phyloP scores from a whole-genome alignment of 2,797 vertebrate genomes.

The Bryconaethiops microstoma region DNA sequence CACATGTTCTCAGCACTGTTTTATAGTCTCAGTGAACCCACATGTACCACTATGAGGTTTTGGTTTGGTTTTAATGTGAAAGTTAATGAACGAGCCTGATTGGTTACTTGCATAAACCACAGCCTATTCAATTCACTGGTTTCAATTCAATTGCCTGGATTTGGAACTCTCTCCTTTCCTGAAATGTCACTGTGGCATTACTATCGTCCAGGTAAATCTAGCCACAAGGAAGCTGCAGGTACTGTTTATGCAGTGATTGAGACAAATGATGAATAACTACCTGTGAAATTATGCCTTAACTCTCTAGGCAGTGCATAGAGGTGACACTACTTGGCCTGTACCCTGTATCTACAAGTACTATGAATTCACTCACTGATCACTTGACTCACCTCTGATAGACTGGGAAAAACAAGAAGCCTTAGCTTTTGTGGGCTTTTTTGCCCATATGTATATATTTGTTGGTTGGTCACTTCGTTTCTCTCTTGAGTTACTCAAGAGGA shows the following conservation, averaged over 20 bases:
- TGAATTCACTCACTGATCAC: constrained; percentile 42
- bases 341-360: not conserved
- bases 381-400: constrained; percentile 44
- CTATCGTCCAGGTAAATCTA: not conserved
- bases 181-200: not conserved
- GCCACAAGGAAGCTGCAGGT: not conserved
- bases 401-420: not conserved
- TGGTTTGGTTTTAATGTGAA: constrained; percentile 11
- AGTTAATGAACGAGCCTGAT: not conserved
- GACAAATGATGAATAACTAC: not conserved
- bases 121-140: not conserved
- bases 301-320: not conserved
- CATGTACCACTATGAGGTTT: not conserved
- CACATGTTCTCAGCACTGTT: constrained; percentile 52
- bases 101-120: not conserved
- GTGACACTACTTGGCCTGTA: constrained; percentile 1
- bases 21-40: not conserved
- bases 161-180: constrained; percentile 3
- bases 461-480: constrained; percentile 33
- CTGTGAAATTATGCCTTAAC: constrained; percentile 39
- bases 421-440: constrained; percentile 14
- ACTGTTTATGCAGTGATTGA: constrained; percentile 61
- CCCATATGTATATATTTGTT: constrained; percentile 1
- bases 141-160: not conserved
- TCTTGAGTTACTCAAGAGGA: constrained; percentile 70